Conservation (phyloP, 2,113 vertebrate genomes). For the Passerina amoena region DNA sequence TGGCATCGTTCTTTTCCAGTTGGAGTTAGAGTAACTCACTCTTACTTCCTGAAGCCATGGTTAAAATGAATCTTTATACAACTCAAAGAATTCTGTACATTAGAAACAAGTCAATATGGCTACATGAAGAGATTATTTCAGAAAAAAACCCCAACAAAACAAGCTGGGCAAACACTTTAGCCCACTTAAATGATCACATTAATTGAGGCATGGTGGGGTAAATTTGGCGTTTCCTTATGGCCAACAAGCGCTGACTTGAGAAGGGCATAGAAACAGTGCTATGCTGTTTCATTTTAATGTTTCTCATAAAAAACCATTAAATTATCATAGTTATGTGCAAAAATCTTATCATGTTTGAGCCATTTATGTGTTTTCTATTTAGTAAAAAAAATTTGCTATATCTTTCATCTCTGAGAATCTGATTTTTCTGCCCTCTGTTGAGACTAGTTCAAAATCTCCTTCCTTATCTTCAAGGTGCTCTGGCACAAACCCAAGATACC, state of each 20-base stretch:
- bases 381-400: background rate
- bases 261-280: background rate
- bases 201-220: background rate
- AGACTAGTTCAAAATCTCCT: background rate
- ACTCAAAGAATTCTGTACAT: background rate
- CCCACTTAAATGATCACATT: background rate
- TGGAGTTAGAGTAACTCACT: background rate
- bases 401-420: background rate
- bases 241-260: background rate
- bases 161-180: background rate
- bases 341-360: background rate
- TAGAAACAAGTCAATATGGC: background rate
- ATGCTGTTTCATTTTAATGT: background rate
- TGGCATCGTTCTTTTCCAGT: background rate
- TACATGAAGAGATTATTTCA: background rate
- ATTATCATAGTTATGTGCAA: background rate
- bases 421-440: background rate
- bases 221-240: background rate
- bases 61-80: background rate
- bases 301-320: background rate
- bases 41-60: background rate
- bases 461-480: background rate
- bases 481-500: background rate
- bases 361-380: background rate
- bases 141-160: background rate